Base-by-base conservation (phyloP, 2,888 invertebrate species). In the Drosophila peninsularis region DNA sequence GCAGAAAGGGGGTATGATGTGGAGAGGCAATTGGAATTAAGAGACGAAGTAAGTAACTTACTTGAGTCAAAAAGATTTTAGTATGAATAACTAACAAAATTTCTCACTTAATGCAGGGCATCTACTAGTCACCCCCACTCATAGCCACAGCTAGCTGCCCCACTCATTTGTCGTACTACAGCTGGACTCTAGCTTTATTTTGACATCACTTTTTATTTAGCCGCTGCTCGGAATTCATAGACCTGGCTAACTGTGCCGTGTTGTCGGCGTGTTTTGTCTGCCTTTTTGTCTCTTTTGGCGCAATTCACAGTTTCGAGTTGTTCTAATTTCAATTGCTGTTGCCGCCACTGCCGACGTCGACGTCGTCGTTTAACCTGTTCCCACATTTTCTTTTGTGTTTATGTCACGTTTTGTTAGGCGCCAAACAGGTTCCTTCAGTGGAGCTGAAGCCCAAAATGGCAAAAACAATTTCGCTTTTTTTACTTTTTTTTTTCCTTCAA, bases 321-420 rank as follows among this genome's bases (percentile, higher is more conserved):
- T 86, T 86, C 89, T 85, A 85, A 88, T 85, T 85, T 63, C 88
- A 71, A 80, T 84, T 73, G 75, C 56, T 67, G 64, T 49, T 55
- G 80, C 53, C 65, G 53, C 44, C 66, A 68, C 54, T 17, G 27
- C 2, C 45, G 75, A 50, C 63, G 66, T 52, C 69, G 71, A 52
- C 66, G 67, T 50, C 62, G 80, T 50, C 68, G 62, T 41, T 65
- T 86, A 84, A 84, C 83, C 87, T 84, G 83, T 84, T 84, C 84
- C 84, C 83, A 80, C 76, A 75, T 72, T 82, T 86, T 75, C 80
- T 71, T 78, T 70, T 80, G 70, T 86, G 82, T 85, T 83, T 83
- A 77, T 83, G 82, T 82, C 88, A 82, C 83, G 86, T 57, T 77
- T 82, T 76, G 65, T 84, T 71, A 61, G 67, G 55, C 58, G 52